A percentile compares a stretch with the other conserved stretches of the same genome.
These are phyloP conservation scores for Coendou prehensilis DNA, from an alignment of 2,797 vertebrate genomes.

Conservation along the genomic window DNA sequence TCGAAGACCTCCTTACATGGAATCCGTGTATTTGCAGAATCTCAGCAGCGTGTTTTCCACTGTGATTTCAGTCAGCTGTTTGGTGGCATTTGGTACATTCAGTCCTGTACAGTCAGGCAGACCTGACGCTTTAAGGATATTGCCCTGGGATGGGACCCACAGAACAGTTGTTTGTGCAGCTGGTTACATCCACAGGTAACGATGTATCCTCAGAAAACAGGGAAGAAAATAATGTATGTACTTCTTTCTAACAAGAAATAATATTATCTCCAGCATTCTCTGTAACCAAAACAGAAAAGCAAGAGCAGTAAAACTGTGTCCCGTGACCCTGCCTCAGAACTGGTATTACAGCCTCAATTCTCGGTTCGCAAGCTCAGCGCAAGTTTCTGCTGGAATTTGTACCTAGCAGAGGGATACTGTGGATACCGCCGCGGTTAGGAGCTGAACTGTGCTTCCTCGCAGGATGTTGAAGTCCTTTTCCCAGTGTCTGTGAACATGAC, in stretches of 20 bases:
- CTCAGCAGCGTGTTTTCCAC: neutral
- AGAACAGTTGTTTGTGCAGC: neutral
- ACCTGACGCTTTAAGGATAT: neutral
- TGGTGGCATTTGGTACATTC: neutral
- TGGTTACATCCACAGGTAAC: neutral
- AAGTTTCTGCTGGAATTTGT: neutral
- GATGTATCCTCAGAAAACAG: neutral
- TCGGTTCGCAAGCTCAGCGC: neutral
- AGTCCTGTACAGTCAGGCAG: neutral
- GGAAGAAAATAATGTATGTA: neutral
- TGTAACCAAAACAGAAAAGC: neutral
- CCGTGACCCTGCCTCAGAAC: neutral
- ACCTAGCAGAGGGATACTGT: neutral
- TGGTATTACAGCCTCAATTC: neutral
- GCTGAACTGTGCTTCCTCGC: neutral
- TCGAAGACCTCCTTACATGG: neutral
- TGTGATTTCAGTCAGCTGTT: neutral
- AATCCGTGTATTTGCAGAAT: neutral
- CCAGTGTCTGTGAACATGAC: neutral
- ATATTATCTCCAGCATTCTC: neutral
- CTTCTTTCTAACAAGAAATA: slow-evolving; percentile 49
- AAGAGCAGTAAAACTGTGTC: neutral
- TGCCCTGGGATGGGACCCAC: neutral
- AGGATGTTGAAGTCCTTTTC: neutral
- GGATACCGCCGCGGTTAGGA: neutral